These are phyloP conservation scores for Tokudaia muenninki DNA, from an alignment of 2,797 vertebrate species.

Conservation along the genomic window DNA sequence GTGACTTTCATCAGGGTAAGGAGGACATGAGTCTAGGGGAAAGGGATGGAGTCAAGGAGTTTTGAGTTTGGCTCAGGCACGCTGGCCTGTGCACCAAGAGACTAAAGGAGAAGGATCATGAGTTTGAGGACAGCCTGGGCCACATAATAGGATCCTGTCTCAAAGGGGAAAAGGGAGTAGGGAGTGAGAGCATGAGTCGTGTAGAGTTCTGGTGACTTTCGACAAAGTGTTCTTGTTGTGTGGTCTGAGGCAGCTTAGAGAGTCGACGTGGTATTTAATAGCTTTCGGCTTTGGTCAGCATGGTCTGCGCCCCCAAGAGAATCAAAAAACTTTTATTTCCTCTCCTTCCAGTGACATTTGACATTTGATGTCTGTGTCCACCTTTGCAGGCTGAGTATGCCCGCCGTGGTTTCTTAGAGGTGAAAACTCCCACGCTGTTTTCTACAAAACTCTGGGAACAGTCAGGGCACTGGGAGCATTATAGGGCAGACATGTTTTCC, in stretches of 20 bases:
- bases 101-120: background rate
- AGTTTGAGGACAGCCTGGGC: background rate
- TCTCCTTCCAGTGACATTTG: background rate
- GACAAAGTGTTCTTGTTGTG: background rate
- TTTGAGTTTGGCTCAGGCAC: background rate
- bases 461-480: constrained; percentile 98
- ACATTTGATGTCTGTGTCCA: background rate
- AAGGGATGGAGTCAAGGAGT: background rate
- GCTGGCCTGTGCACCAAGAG: background rate
- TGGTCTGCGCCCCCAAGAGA: background rate
- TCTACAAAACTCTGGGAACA: constrained; percentile 94
- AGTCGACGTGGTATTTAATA: too few relatives aligned
- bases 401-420: constrained; percentile 93
- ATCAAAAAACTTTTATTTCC: background rate
- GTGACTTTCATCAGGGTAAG: constrained; percentile 93
- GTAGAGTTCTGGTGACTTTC: background rate
- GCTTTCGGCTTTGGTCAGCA: background rate
- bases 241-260: fast-evolving
- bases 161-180: background rate
- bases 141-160: background rate
- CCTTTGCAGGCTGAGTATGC: constrained; percentile 91
- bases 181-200: too few relatives aligned
- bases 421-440: constrained; percentile 95
- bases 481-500: constrained; percentile 94
- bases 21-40: background rate